Evolutionary conservation across 2,888 invertebrate genomes (phyloP).

Genomic region (Heteropelma amictum): DNA sequence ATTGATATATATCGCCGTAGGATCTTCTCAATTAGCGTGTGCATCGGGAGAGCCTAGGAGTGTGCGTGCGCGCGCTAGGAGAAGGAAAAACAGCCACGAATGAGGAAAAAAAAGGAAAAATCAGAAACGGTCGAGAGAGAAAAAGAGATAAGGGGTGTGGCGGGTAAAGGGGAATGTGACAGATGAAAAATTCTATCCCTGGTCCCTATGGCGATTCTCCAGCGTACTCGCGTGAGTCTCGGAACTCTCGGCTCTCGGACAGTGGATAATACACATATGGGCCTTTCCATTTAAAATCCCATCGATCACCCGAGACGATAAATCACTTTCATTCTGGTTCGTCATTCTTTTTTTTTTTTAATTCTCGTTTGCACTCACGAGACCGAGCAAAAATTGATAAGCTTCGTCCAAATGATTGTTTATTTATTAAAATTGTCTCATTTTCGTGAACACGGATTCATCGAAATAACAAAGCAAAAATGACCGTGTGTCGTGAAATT

Average conservation of each 20-base stretch:
- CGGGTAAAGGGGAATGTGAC: background rate
- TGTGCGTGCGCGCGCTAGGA: conserved; percentile 12
- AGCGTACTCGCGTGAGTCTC: conserved; percentile 22
- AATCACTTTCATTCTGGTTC: background rate
- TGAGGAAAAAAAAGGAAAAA: conserved; percentile 28
- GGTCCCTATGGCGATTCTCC: conserved; percentile 41
- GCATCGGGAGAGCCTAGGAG: conserved; percentile 27
- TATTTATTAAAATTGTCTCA: no score
- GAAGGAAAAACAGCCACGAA: conserved; percentile 9
- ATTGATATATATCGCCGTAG: conserved; percentile 61
- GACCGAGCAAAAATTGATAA: no score
- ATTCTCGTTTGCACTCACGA: no score
- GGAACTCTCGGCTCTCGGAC: conserved; percentile 13
- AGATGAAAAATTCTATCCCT: conserved; percentile 41
- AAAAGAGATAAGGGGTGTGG: background rate
- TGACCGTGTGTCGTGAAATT: background rate
- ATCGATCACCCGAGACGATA: background rate
- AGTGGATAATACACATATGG: conserved; percentile 29
- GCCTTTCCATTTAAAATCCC: background rate
- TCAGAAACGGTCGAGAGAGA: conserved; percentile 2
- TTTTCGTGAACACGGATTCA: no score
- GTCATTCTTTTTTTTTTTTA: no score
- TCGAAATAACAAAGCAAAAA: background rate
- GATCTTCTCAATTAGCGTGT: conserved; percentile 59
- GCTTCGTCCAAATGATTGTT: no score